Conservation (phyloP, 2,113 vertebrate genomes). For the Toxotes jaculatrix region DNA sequence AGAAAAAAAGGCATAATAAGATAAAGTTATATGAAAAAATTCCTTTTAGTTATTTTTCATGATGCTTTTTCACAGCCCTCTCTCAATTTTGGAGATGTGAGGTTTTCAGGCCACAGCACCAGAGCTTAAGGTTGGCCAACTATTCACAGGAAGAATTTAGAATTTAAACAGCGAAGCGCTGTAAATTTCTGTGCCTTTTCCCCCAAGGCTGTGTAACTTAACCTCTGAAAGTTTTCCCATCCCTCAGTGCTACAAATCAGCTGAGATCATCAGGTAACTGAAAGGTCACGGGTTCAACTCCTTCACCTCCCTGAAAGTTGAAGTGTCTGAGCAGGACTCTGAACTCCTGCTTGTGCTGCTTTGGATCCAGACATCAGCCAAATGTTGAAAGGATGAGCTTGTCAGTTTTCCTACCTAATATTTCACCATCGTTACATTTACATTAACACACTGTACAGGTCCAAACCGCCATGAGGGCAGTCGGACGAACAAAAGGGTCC, state of each 20-base stretch:
- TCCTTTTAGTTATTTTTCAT: too few relatives aligned
- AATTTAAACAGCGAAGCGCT: background rate
- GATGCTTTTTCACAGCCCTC: too few relatives aligned
- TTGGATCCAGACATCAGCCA: background rate
- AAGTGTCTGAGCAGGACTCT: background rate
- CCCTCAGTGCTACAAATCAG: background rate
- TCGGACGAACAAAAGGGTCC: slow-evolving; percentile 16
- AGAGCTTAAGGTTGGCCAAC: too few relatives aligned
- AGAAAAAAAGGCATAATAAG: too few relatives aligned
- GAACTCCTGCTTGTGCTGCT: background rate
- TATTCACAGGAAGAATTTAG: too few relatives aligned
- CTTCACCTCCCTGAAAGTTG: background rate
- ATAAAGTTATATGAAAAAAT: too few relatives aligned
- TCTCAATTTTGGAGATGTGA: too few relatives aligned
- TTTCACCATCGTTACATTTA: slow-evolving; percentile 24
- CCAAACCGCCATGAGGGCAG: background rate
- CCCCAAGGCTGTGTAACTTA: background rate
- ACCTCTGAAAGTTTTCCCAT: background rate
- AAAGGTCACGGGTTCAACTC: slow-evolving; percentile 13
- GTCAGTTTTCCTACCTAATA: slow-evolving; percentile 4
- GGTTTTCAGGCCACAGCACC: background rate
- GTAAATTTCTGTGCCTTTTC: background rate
- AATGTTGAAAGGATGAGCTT: background rate
- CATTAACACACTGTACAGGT: slow-evolving; percentile 42
- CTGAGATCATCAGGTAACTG: background rate